Evolutionary conservation across 2,797 vertebrate genomes (phyloP).

Genomic region (Mycteria americana): DNA sequence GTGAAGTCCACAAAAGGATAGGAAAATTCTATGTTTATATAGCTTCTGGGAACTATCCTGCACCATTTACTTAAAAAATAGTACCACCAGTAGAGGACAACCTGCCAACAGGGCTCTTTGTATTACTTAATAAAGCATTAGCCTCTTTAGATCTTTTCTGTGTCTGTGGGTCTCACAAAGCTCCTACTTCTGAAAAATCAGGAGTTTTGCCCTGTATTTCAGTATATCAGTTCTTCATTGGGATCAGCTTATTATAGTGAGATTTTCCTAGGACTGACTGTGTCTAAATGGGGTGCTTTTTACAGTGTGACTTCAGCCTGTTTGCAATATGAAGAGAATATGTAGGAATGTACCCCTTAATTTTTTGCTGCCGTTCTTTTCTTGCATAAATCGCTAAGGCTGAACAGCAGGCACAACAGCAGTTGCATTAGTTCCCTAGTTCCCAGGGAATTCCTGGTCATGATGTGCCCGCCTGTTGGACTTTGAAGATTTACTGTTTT

Average conservation of each 20-base stretch:
- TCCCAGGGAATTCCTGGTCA: conserved; percentile 45
- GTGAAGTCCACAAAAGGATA: not conserved
- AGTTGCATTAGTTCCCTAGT: not conserved
- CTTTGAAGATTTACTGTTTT: conserved; percentile 33
- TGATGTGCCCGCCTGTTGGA: conserved; percentile 4
- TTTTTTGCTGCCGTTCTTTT: not conserved
- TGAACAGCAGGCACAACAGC: conserved; percentile 35
- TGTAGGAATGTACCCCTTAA: not conserved
- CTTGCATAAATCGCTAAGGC: not conserved
- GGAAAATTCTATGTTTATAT: not conserved
- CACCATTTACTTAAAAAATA: not conserved
- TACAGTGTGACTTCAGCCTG: not conserved
- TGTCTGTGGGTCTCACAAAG: not conserved
- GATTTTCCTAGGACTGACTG: not conserved
- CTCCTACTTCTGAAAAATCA: not conserved
- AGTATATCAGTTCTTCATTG: not conserved
- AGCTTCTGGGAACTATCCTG: not conserved
- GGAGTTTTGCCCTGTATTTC: not conserved
- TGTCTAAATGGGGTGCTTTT: not conserved
- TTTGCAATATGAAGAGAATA: not conserved
- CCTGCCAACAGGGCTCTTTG: not conserved
- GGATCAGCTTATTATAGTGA: not conserved
- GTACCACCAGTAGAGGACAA: not conserved
- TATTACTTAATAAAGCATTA: not conserved
- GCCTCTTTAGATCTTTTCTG: not conserved